Evolutionary conservation across 1,140 invertebrate species (phyloP), one percentile per base, ranked within the genome.

Genomic region (Tetranychus urticae): DNA sequence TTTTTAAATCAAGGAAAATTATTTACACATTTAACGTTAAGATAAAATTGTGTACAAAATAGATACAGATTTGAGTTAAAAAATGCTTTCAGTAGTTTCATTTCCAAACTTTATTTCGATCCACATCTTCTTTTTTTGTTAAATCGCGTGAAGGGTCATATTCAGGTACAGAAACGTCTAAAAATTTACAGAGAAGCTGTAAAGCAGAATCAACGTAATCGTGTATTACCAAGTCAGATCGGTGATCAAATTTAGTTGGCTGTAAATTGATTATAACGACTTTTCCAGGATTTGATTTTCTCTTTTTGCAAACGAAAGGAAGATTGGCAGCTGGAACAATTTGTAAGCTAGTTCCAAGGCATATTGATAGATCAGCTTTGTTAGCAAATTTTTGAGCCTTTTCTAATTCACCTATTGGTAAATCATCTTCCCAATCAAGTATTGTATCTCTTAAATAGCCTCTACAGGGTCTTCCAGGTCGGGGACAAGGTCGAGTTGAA

Each of bases 341-440:
- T 80, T 98, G 93, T 52, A 97, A 75, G 31, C 91, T 94, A 47
- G 92, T 96, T 47, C 94, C 94, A 56, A 98, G 75, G 67, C 88
- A 90, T 67, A 97, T 82, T 71, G 85, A 88, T 36, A 97, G 73
- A 75, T 97, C 90, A 36, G 89, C 83, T 68, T 86, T 76, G 67
- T 80, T 84, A 54, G 88, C 88, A 76, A 94, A 82, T 74, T 84
- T 80, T 65, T 89, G 81, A 31, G 90, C 85, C 72, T 87, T 75
- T 55, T 84, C 76, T 23, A 97, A 75, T 71, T 97, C 93, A 69
- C 82, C 80, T 66, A 88, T 82, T 23, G 94, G 94, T 62, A 98
- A 76, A 72, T 83, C 83, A 70, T 90, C 84, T 70, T 98, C 93
- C 94, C 94, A 99, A 74, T 99, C 94, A n/a, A 99, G 75, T 61